These are phyloP conservation scores for Pygoscelis antarcticus DNA, from an alignment of 2,113 vertebrate species.

Conservation along the genomic window DNA sequence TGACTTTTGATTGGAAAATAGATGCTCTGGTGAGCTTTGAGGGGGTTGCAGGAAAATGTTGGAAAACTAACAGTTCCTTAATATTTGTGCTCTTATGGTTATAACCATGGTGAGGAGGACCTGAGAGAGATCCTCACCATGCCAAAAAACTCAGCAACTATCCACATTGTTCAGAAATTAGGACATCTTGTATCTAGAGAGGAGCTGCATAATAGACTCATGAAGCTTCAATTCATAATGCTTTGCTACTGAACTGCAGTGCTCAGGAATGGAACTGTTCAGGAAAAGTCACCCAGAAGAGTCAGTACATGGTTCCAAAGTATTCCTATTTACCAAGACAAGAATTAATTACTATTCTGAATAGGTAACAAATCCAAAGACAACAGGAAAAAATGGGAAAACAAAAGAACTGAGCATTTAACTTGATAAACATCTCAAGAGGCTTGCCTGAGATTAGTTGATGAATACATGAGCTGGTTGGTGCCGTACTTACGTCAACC, in stretches of 20 bases:
- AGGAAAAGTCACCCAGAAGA: neutral
- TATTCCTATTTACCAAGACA: neutral
- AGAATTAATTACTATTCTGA: neutral
- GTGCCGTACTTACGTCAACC: neutral
- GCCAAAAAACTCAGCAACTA: neutral
- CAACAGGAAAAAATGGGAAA: neutral
- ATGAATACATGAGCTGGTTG: neutral
- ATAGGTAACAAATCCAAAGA: neutral
- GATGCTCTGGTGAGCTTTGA: neutral
- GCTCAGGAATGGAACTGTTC: neutral
- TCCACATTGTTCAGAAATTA: neutral
- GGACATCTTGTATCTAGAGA: neutral
- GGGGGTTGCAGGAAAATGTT: neutral
- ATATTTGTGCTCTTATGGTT: neutral
- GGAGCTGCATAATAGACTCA: neutral
- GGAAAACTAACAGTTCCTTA: neutral
- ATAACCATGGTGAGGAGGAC: neutral
- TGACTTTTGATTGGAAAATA: neutral
- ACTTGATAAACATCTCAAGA: neutral
- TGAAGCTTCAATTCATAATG: neutral
- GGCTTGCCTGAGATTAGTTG: neutral
- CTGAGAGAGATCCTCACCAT: neutral
- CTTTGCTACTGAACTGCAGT: neutral
- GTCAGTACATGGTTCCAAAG: neutral
- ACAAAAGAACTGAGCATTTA: neutral